phyloP scores from a whole-genome alignment of 2,113 vertebrate genomes.

The Tragelaphus strepsiceros region DNA sequence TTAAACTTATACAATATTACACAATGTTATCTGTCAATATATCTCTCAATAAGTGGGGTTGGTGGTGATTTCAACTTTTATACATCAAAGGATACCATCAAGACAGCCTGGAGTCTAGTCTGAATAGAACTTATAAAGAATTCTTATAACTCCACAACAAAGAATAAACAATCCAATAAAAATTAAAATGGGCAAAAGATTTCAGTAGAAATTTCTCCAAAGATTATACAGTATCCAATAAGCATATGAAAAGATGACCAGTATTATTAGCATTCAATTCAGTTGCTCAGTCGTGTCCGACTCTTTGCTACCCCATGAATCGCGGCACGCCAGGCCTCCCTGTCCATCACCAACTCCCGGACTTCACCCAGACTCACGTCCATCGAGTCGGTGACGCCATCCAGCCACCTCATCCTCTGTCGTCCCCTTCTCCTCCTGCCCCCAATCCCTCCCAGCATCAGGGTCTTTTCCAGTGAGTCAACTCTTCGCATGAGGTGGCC shows the following conservation, averaged over 20 bases:
- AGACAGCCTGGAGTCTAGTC: not conserved
- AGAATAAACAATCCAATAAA: not conserved
- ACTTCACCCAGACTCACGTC: too few relatives aligned
- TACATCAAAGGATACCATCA: not conserved
- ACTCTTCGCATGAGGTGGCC: too few relatives aligned
- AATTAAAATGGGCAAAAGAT: not conserved
- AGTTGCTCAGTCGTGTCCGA: accelerated
- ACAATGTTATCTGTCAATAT: not conserved
- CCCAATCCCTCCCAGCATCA: too few relatives aligned
- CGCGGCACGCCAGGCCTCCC: not conserved
- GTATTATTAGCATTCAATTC: not conserved
- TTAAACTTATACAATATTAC: not conserved
- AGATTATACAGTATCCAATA: not conserved
- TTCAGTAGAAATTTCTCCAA: not conserved
- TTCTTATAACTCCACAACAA: not conserved
- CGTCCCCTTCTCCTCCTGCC: too few relatives aligned
- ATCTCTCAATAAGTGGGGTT: not conserved
- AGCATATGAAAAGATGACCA: not conserved
- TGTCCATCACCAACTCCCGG: too few relatives aligned
- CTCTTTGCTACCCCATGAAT: not conserved
- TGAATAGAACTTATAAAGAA: not conserved
- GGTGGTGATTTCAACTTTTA: not conserved
- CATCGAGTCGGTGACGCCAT: too few relatives aligned
- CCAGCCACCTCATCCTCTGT: too few relatives aligned
- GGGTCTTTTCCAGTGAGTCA: too few relatives aligned